Conservation (phyloP, 2,113 vertebrate species). For the Halichoerus grypus region DNA sequence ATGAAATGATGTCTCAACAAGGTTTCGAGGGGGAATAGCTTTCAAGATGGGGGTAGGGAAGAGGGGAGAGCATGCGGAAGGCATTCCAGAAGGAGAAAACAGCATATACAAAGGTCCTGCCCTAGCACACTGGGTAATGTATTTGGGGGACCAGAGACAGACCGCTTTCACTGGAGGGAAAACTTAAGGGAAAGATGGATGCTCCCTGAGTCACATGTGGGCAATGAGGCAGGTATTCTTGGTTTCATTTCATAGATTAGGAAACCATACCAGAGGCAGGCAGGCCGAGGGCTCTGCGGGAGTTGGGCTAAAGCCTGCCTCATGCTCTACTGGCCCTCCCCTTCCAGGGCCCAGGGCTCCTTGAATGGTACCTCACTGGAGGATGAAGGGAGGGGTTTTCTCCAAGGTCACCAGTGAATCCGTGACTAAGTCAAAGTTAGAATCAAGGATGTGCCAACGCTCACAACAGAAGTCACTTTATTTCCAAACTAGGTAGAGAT, state of each 20-base stretch:
- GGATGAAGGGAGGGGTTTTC: not conserved
- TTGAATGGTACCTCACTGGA: not conserved
- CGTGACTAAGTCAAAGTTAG: not conserved
- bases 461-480: not conserved
- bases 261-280: not conserved
- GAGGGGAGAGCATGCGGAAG: rapidly evolving
- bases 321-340: not conserved
- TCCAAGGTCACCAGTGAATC: not conserved
- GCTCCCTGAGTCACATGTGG: not conserved
- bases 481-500: not conserved
- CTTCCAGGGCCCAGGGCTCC: not conserved
- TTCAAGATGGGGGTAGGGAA: not conserved
- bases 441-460: not conserved
- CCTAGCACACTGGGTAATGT: not conserved
- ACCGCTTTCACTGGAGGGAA: not conserved
- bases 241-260: not conserved
- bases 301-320: not conserved
- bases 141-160: not conserved
- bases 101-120: rapidly evolving
- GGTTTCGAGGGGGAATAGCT: not conserved
- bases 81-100: not conserved
- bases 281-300: rapidly evolving
- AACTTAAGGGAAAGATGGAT: rapidly evolving
- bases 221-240: not conserved
- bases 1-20: not conserved